Evolutionary conservation across 2,797 vertebrate genomes (phyloP).

Genomic region (Erethizon dorsatum): DNA sequence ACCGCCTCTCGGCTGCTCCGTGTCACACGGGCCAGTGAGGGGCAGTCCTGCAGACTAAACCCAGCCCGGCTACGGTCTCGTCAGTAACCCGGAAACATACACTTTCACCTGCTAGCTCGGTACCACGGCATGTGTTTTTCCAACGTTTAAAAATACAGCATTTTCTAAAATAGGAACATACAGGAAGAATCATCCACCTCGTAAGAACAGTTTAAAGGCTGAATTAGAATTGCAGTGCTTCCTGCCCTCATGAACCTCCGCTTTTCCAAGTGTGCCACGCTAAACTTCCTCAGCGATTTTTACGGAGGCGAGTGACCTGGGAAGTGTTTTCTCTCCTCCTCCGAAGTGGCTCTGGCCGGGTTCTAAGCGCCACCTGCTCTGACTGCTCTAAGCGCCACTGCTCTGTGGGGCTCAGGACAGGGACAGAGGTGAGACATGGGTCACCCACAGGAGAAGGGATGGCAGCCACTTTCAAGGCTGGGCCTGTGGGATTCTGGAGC

Average conservation of each 20-base stretch:
- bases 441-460: neutral
- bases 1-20: neutral
- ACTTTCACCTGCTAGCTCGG: neutral
- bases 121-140: neutral
- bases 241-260: neutral
- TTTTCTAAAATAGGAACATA: neutral
- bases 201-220: neutral
- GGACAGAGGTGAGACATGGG: neutral
- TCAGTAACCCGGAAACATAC: neutral
- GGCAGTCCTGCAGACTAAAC: neutral
- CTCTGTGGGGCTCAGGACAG: neutral
- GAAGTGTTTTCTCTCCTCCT: neutral
- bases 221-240: neutral
- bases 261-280: neutral
- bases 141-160: neutral
- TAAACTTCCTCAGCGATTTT: neutral
- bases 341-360: conserved; percentile 53
- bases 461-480: neutral
- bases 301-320: neutral
- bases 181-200: neutral
- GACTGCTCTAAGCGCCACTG: too few relatives aligned
- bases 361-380: conserved; percentile 36
- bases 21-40: neutral
- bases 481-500: neutral
- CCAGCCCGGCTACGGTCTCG: neutral